These are phyloP conservation scores for Galemys pyrenaicus DNA, from an alignment of 2,113 vertebrate genomes.

Conservation along the genomic window DNA sequence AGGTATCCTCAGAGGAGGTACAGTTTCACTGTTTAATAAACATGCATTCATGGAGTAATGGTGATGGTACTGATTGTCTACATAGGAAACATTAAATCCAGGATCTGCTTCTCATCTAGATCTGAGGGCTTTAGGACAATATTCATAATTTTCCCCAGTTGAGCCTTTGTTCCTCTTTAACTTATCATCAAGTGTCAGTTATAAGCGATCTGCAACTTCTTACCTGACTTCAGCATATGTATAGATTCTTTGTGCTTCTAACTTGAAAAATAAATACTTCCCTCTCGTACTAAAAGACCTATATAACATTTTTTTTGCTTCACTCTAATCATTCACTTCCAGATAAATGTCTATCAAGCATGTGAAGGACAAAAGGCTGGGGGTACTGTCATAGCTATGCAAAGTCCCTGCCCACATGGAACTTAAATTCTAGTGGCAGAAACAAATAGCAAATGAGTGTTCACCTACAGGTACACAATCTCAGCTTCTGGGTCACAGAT, in stretches of 20 bases:
- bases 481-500: background rate
- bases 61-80: background rate
- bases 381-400: background rate
- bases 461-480: background rate
- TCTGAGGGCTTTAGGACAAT: background rate
- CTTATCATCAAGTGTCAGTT: background rate
- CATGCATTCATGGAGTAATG: background rate
- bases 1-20: background rate
- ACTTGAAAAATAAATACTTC: constrained; percentile 25
- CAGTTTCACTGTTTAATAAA: background rate
- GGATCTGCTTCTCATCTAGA: constrained; percentile 23
- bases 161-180: background rate
- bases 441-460: background rate
- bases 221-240: background rate
- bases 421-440: background rate
- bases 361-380: background rate
- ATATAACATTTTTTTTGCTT: background rate
- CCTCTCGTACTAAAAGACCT: background rate
- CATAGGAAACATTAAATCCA: background rate
- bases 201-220: constrained; percentile 49
- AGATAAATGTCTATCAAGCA: background rate
- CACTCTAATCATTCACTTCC: background rate
- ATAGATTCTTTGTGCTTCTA: background rate
- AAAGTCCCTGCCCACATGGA: background rate
- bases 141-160: background rate